Conservation (phyloP, 2,113 vertebrate species). For the Misgurnus anguillicaudatus region DNA sequence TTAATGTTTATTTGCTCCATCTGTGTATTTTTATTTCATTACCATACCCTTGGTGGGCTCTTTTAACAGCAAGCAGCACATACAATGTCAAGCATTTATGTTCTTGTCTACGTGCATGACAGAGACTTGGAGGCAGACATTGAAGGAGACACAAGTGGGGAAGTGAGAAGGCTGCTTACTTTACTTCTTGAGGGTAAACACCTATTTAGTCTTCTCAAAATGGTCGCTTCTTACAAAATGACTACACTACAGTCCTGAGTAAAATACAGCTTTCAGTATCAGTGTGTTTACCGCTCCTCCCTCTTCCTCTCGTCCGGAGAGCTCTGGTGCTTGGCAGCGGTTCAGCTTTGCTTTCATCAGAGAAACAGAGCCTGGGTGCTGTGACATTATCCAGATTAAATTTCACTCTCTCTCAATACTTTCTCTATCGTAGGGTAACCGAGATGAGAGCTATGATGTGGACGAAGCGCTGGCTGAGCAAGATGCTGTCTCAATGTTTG, state of each 20-base stretch:
- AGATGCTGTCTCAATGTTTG: slow-evolving; percentile 71
- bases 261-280: slow-evolving; percentile 16
- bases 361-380: slow-evolving; percentile 45
- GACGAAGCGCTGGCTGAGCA: slow-evolving; percentile 74
- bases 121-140: slow-evolving; percentile 76
- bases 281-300: slow-evolving; percentile 43
- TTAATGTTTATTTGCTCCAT: too few relatives aligned
- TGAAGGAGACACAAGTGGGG: slow-evolving; percentile 78
- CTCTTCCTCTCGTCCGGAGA: slow-evolving; percentile 33
- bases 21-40: too few relatives aligned
- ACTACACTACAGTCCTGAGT: background rate
- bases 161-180: slow-evolving; percentile 73
- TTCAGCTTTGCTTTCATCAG: slow-evolving; percentile 53
- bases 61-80: too few relatives aligned
- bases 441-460: slow-evolving; percentile 76
- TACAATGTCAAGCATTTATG: background rate
- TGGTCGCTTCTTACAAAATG: slow-evolving; percentile 16
- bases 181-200: slow-evolving; percentile 71
- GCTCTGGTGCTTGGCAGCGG: slow-evolving; percentile 33
- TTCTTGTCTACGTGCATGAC: slow-evolving; percentile 69
- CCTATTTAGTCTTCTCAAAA: slow-evolving; percentile 5
- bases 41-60: too few relatives aligned
- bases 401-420: slow-evolving; percentile 41
- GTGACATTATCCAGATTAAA: slow-evolving; percentile 39
- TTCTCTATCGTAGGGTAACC: slow-evolving; percentile 64